Base-by-base conservation (phyloP, 2,888 invertebrate genomes). In the Norana najaformis region DNA sequence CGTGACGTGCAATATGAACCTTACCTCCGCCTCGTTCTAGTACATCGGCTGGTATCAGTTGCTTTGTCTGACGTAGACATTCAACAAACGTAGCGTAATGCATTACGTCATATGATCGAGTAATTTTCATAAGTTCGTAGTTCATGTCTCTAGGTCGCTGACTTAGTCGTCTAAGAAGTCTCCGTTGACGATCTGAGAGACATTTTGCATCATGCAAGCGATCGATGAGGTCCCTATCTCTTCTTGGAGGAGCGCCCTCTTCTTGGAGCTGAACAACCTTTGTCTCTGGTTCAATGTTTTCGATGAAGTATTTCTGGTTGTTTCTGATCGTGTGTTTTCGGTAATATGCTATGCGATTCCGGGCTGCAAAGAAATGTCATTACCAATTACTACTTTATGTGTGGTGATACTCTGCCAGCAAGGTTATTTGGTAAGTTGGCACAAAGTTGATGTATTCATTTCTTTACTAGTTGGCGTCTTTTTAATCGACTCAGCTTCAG, bases 161-260 rank as follows among this genome's bases (percentile, higher is more conserved):
- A 69, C 11, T 69, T 69, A 30, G 69, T 13, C 69, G 30, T 69
- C 69, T 69, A 11, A 69, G 0, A n/a, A 69, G 1, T 69, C 69
- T 69, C 30, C 30, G 8, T 8, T 69, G 69, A n/a, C 11, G 30
- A 16, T 69, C n/a, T 30, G 69, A 69, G 69, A 69, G 69, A 69
- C 69, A 69, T 69, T 69, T n/a, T 5, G 69, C n/a, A 2, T 69
- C 69, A 69, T 69, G 69, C 69, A 69, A 69, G 8, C 69, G 69
- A 69, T 69, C 69, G 69, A 69, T 69, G n/a, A 69, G n/a, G n/a
- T n/a, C n/a, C n/a, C 69, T 69, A n/a, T 69, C 69, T 69, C n/a
- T n/a, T n/a, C n/a, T 69, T n/a, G 69, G 8, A 69, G 69, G 69
- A 69, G 69, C 69, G 69, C 11, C n/a, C 30, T 13, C 30, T 69